phyloP scores from a whole-genome alignment of 1,140 invertebrate species.

The Megalopta genalis region DNA sequence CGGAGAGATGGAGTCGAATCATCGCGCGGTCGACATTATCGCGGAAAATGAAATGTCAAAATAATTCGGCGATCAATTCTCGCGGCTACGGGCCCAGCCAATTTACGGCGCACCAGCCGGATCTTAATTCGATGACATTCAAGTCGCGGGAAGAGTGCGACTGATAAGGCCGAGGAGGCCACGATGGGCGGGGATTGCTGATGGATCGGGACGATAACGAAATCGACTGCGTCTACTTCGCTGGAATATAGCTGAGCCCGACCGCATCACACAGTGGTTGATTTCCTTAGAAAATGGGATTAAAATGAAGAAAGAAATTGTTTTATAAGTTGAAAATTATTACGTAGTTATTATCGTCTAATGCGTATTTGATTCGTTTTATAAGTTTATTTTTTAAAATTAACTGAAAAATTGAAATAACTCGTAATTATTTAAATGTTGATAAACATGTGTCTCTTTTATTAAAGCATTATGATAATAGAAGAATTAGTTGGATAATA shows the following conservation, averaged over 20 bases:
- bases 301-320: too few relatives aligned
- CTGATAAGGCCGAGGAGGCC: constrained; percentile 32
- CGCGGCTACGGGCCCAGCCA: constrained; percentile 31
- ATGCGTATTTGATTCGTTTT: too few relatives aligned
- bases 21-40: constrained; percentile 41
- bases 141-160: constrained; percentile 38
- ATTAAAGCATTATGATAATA: too few relatives aligned
- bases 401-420: too few relatives aligned
- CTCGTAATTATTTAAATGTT: too few relatives aligned
- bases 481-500: too few relatives aligned
- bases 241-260: not conserved
- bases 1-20: constrained; percentile 36
- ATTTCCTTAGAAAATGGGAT: too few relatives aligned
- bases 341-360: too few relatives aligned
- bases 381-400: too few relatives aligned
- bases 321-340: too few relatives aligned
- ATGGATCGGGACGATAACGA: constrained; percentile 27
- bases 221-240: constrained; percentile 34
- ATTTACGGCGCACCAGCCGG: constrained; percentile 51
- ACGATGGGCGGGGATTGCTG: not conserved
- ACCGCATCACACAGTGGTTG: too few relatives aligned
- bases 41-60: constrained; percentile 63
- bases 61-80: constrained; percentile 61
- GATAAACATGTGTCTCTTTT: too few relatives aligned
- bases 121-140: constrained; percentile 57